Conservation (phyloP, 2,888 invertebrate species). For the Serripes groenlandicus region DNA sequence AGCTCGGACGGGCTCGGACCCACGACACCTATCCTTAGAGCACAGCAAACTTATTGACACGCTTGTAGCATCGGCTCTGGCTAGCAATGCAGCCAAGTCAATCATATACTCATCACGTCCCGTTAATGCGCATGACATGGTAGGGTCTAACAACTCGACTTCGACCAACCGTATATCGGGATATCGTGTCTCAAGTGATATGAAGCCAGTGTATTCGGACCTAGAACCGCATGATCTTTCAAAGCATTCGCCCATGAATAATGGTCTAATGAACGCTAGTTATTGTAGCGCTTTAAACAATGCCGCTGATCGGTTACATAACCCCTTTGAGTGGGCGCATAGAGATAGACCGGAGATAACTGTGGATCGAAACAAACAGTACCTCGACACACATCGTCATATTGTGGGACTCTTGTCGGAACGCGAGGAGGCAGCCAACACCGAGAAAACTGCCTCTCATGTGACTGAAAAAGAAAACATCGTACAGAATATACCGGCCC, state of each 20-base stretch:
- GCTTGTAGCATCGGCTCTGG: slow-evolving; percentile 63
- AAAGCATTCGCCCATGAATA: slow-evolving; percentile 41
- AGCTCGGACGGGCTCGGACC: not conserved
- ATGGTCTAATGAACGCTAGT: slow-evolving; percentile 41
- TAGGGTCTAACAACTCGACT: slow-evolving; percentile 18
- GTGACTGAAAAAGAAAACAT: slow-evolving; percentile 64
- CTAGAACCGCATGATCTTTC: slow-evolving; percentile 63
- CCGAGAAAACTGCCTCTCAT: slow-evolving; percentile 31
- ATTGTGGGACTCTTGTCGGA: slow-evolving; percentile 60
- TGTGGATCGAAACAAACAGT: slow-evolving; percentile 55
- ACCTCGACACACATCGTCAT: slow-evolving; percentile 57
- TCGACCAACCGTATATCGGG: slow-evolving; percentile 30
- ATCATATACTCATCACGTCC: slow-evolving; percentile 50
- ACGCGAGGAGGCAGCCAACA: not conserved
- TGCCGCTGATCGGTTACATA: slow-evolving; percentile 32
- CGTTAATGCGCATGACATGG: slow-evolving; percentile 1
- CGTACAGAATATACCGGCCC: slow-evolving; percentile 52
- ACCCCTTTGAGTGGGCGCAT: slow-evolving; percentile 46
- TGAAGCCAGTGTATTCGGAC: slow-evolving; percentile 18
- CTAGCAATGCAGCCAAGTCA: slow-evolving; percentile 62
- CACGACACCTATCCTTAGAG: slow-evolving; percentile 21
- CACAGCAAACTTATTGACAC: slow-evolving; percentile 62
- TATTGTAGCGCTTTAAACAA: slow-evolving; percentile 48
- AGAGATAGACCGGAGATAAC: slow-evolving; percentile 43
- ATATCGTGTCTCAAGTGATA: slow-evolving; percentile 17